phyloP scores from a whole-genome alignment of 2,113 vertebrate genomes.

The Heterocephalus glaber region DNA sequence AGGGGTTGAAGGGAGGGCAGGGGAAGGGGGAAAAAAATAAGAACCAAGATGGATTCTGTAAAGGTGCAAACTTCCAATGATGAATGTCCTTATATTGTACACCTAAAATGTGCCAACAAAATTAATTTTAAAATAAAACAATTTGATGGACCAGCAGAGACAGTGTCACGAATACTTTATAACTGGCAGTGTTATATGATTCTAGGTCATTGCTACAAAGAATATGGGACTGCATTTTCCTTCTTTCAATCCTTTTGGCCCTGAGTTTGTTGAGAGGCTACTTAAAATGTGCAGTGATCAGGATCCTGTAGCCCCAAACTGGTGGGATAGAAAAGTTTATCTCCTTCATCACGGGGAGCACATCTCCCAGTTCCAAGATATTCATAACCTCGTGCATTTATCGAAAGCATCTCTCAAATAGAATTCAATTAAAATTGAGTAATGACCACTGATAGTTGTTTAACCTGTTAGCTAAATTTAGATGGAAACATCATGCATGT shows the following conservation, averaged over 20 bases:
- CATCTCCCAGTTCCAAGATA: neutral
- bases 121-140: no score
- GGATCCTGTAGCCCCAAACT: fast-evolving
- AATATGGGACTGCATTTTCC: neutral
- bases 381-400: neutral
- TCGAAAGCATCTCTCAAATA: neutral
- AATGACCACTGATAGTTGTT: neutral
- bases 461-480: neutral
- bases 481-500: fast-evolving
- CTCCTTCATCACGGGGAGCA: fast-evolving
- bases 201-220: neutral
- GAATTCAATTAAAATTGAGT: neutral
- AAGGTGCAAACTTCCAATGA: no score
- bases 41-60: no score
- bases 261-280: neutral
- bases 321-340: neutral
- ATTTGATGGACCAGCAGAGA: neutral
- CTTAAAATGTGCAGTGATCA: neutral
- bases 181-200: neutral
- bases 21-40: no score
- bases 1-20: no score
- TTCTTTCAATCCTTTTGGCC: neutral
- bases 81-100: no score
- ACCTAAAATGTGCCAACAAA: no score
- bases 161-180: neutral